Evolutionary conservation across 2,888 invertebrate species (phyloP).

Genomic region (Ptilodon capucinus): DNA sequence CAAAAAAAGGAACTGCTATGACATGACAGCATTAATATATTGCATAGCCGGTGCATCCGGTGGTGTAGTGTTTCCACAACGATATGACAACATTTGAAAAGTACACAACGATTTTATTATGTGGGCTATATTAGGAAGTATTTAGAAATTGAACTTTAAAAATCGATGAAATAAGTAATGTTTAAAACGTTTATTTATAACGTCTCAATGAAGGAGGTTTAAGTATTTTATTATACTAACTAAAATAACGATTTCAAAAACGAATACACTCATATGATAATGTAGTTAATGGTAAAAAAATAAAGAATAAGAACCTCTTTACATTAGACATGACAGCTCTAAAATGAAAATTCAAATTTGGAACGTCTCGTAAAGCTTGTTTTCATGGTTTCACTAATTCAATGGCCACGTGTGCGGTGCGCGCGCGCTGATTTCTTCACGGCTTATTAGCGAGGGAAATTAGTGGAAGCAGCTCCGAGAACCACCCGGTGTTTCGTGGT

Average conservation of each 20-base stretch:
- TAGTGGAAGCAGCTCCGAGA: slow-evolving; percentile 44
- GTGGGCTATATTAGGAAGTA: background rate
- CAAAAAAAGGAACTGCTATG: slow-evolving; percentile 29
- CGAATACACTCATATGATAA: too few relatives aligned
- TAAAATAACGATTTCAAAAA: too few relatives aligned
- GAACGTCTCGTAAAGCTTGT: background rate
- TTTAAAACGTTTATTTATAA: too few relatives aligned
- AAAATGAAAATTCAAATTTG: background rate
- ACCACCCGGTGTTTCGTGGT: slow-evolving; percentile 45
- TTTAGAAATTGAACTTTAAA: background rate
- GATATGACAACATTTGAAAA: background rate
- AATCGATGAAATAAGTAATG: background rate
- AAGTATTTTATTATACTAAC: too few relatives aligned
- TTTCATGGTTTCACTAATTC: background rate
- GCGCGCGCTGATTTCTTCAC: slow-evolving; percentile 59
- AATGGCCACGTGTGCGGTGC: slow-evolving; percentile 53
- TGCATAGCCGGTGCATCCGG: slow-evolving; percentile 45
- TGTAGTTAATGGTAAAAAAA: too few relatives aligned
- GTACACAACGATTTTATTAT: background rate
- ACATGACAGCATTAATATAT: slow-evolving; percentile 46
- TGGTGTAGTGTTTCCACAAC: slow-evolving; percentile 21
- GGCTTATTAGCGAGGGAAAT: slow-evolving; percentile 74
- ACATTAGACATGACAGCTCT: too few relatives aligned
- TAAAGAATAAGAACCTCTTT: too few relatives aligned
- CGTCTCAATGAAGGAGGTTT: too few relatives aligned